Base-by-base conservation (phyloP, 2,888 invertebrate genomes). In the Nipponacmea schrenckii region DNA sequence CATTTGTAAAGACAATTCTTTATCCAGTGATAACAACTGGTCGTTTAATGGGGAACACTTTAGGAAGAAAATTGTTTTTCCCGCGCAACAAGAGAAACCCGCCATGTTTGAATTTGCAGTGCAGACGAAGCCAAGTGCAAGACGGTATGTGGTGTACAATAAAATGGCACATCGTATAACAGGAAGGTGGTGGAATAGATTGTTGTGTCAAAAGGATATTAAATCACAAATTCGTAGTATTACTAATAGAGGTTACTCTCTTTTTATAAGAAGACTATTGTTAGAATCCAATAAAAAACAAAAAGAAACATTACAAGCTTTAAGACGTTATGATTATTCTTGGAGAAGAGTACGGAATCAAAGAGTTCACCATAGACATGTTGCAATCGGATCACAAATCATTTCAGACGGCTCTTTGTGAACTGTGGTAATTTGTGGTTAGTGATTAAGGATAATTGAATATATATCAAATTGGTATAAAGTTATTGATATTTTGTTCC, bases 241-340 rank as follows among this genome's bases (percentile, higher is more conserved):
- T 12, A 12, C 56, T 24, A 14, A 56, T 75, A 14, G 39, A 24
- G 8, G 46, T 63, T 17, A 70, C 31, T 46, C 69, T 68, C 44
- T 62, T 50, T 15, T 27, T 44, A 20, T 44, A 10, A 50, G 69
- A 62, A 62, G 69, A 69, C 45, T 39, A 15, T 26, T 46, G 44
- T 26, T 45, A 65, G 24, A 20, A 2, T 56, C 56, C 12, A 14
- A 20, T 24, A 24, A 20, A 24, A 24, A 24, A 56, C 20, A 56
- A 7, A 56, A 14, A 56, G 24, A 56, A 10, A 64, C 73, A 2
- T 64, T 63, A 20, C 31, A 71, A n/a, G 68, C 74, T 20, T 31
- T 80, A 48, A 65, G 62, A 14, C 69, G 75, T 44, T 81, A 79
- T 72, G 79, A 79, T 70, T 79, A 80, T 63, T 77, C 79, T 0